Conservation (phyloP, 2,797 vertebrate species). For the Clarias fuscus region DNA sequence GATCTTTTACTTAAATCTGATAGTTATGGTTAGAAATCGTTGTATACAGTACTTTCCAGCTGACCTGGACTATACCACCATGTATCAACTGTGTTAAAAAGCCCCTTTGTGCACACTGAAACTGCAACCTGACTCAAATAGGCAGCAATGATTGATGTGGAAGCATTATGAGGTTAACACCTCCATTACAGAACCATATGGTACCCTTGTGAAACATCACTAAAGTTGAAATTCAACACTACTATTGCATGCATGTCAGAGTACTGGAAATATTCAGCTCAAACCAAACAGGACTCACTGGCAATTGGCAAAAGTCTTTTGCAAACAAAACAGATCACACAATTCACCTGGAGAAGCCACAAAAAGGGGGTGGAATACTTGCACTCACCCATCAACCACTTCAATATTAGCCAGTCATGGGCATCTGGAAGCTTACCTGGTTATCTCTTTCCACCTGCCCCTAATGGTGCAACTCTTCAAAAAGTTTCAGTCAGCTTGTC, state of each 20-base stretch:
- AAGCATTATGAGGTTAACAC: not conserved
- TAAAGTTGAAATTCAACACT: not conserved
- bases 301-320: not conserved
- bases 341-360: not conserved
- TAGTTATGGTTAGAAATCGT: not conserved
- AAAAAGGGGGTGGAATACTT: not conserved
- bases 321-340: not conserved
- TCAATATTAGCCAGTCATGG: too few relatives aligned
- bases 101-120: not conserved
- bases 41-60: not conserved
- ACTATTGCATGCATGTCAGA: not conserved
- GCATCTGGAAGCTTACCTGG: too few relatives aligned
- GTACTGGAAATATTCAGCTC: not conserved
- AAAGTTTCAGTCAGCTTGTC: too few relatives aligned
- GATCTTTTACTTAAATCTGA: not conserved
- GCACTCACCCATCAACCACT: too few relatives aligned
- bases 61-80: not conserved
- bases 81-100: not conserved
- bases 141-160: not conserved
- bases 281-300: not conserved
- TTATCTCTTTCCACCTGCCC: too few relatives aligned
- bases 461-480: too few relatives aligned
- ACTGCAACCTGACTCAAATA: not conserved
- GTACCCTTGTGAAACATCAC: not conserved
- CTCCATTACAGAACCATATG: not conserved